Evolutionary conservation across 2,797 vertebrate species (phyloP).

Genomic region (Chiropotes sagulatus): DNA sequence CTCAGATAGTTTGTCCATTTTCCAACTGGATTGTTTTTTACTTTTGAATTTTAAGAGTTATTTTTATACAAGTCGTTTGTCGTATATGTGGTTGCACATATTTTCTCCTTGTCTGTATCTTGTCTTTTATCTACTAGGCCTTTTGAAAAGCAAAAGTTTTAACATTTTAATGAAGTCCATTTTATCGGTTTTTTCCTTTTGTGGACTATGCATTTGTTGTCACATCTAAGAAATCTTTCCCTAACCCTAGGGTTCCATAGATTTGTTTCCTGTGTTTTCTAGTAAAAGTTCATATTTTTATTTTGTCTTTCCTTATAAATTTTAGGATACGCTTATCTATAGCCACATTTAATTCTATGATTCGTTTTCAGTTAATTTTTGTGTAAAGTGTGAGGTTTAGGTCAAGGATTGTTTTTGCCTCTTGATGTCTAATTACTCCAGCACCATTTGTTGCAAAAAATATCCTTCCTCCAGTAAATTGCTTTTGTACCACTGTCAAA

Average conservation of each 20-base stretch:
- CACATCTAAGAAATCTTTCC: not conserved
- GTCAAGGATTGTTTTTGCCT: too few species aligned
- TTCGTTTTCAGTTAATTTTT: conserved; percentile 15
- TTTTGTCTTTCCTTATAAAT: not conserved
- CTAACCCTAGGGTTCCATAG: not conserved
- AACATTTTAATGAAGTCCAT: too few species aligned
- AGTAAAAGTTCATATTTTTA: not conserved
- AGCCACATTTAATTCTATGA: not conserved
- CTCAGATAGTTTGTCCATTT: not conserved
- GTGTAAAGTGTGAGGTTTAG: not conserved
- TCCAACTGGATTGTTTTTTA: not conserved
- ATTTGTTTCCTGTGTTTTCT: conserved; percentile 10
- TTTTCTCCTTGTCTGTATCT: not conserved
- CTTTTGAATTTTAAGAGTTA: not conserved
- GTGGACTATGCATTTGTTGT: too few species aligned
- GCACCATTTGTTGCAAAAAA: too few species aligned
- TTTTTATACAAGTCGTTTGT: conserved; percentile 26
- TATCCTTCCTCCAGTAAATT: too few species aligned
- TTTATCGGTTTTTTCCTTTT: too few species aligned
- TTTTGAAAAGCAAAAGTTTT: not conserved
- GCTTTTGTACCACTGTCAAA: too few species aligned
- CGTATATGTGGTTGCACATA: not conserved
- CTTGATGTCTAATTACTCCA: too few species aligned
- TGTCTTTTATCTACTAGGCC: not conserved
- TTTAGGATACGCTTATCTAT: too few species aligned